A percentile compares a stretch with the other conserved stretches of the same genome.
These are phyloP conservation scores for Eremophila alpestris DNA, from an alignment of 2,797 vertebrate species.

Conservation along the genomic window DNA sequence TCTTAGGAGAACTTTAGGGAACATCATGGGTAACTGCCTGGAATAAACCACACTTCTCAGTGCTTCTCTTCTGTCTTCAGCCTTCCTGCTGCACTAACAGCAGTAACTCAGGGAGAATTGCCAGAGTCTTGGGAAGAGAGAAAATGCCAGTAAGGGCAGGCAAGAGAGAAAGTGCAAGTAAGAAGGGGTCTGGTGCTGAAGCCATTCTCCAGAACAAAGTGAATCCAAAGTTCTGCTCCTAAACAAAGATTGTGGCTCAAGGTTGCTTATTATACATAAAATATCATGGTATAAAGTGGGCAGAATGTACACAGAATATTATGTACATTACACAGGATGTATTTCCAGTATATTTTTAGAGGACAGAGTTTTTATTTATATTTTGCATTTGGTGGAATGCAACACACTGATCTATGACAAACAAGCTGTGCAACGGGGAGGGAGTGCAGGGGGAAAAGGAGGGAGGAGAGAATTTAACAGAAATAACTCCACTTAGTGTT, in stretches of 20 bases:
- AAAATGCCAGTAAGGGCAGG: not conserved
- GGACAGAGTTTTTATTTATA: constrained; percentile 11
- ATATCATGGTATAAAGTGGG: not conserved
- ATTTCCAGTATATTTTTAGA: not conserved
- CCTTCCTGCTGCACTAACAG: not conserved
- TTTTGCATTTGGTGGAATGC: constrained; percentile 41
- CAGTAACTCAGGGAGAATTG: not conserved
- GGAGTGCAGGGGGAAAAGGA: not conserved
- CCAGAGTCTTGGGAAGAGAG: not conserved
- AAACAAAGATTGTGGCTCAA: not conserved
- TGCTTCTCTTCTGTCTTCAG: not conserved
- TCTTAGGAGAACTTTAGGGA: not conserved
- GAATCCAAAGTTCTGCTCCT: not conserved
- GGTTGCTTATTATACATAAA: not conserved
- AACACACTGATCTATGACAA: constrained; percentile 37
- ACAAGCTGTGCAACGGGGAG: constrained; percentile 32
- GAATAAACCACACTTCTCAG: accelerated
- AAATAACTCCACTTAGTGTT: constrained; percentile 79
- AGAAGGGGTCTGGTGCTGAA: not conserved
- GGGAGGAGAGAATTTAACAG: constrained; percentile 67
- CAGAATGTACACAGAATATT: not conserved
- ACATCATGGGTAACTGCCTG: not conserved
- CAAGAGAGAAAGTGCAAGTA: not conserved
- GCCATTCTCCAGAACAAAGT: not conserved
- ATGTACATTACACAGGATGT: not conserved